A percentile compares a stretch with the other conserved stretches of the same genome.
phyloP scores from a whole-genome alignment of 2,888 invertebrate genomes.

The Volucella inflata region DNA sequence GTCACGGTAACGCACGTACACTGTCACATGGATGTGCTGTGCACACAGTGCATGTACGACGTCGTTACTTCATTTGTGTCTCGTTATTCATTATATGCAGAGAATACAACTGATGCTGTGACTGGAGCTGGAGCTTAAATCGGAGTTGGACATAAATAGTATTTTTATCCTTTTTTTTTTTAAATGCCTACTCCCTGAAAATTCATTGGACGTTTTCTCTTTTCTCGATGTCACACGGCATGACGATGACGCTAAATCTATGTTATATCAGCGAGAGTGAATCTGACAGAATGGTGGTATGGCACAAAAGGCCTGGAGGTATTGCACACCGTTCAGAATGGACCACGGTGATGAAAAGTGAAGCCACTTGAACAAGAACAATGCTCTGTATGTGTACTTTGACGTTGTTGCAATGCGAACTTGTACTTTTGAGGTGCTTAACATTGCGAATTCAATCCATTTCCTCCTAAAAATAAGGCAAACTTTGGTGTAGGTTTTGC shows the following conservation, averaged over 20 bases:
- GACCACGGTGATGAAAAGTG: conserved; percentile 4
- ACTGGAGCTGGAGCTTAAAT: too few relatives aligned
- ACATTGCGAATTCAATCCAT: neutral
- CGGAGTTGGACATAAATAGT: neutral
- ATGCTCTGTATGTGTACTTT: conserved; percentile 2
- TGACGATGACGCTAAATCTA: conserved; percentile 33
- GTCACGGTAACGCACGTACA: conserved; percentile 21
- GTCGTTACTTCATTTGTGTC: conserved; percentile 61
- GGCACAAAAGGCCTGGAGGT: conserved; percentile 21
- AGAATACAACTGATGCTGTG: too few relatives aligned
- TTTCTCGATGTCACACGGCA: conserved; percentile 21
- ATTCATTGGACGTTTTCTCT: neutral
- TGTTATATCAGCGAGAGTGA: conserved; percentile 30
- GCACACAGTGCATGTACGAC: conserved; percentile 15
- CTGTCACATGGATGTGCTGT: neutral
- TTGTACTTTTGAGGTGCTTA: conserved; percentile 8
- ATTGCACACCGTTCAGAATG: neutral
- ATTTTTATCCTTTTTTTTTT: conserved; percentile 40
- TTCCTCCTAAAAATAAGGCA: neutral
- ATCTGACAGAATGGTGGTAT: conserved; percentile 59
- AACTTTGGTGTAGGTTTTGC: neutral
- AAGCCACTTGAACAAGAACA: conserved; percentile 4
- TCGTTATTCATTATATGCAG: conserved; percentile 57
- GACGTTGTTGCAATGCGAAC: neutral
- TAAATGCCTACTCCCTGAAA: conserved; percentile 38